Evolutionary conservation across 2,797 vertebrate species (phyloP), one percentile per base, ranked within the genome.

Genomic region (Myiotriccus ornatus): DNA sequence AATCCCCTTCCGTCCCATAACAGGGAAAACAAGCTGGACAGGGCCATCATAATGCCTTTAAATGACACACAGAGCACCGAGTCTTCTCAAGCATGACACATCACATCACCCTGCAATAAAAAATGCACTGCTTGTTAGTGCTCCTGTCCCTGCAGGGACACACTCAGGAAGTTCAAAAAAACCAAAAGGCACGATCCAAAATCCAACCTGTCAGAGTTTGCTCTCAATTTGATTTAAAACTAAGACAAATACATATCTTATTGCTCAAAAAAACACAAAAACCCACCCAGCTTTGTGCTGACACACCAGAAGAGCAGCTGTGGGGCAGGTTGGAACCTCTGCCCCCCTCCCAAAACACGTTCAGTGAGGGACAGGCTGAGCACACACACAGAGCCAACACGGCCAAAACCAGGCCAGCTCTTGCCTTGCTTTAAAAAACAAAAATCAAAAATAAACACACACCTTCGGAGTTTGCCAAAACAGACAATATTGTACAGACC

Each of bases 381-480:
- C 75, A 84, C 37, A 57, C 44, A 60, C 28, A 49, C 49, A 43
- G 67, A 34, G 53, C 8, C 70, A 91, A 84, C 62, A 44, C 79
- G 85, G 85, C 14, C 71, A 81, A 87, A 87, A 55, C 10, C 41
- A 71, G 4, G 7, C 44, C 83, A 92, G 85, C 68, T 68, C 65
- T 25, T 27, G 73, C 67, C 62, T 46, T 60, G 50, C 44, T 90
- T 63, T 53, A 9, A 71, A 63, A 35, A 32, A 44, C 14, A 12
- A 32, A 62, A 47, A 59, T 12, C 27, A 59, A 62, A 30, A 46
- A 52, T 56, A 84, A 59, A 18, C 49, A 60, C 32, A 41, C 50
- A 84, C 55, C 77, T 84, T 47, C 30, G 24, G 46, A 70, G 69
- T 53, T 35, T 93, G 95, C 94, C 95, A 97, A 94, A 93, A 76